A percentile compares a stretch with the other conserved stretches of the same genome.
Evolutionary conservation across 2,888 invertebrate species (phyloP).

Genomic region (Rhyacophila evoluta): DNA sequence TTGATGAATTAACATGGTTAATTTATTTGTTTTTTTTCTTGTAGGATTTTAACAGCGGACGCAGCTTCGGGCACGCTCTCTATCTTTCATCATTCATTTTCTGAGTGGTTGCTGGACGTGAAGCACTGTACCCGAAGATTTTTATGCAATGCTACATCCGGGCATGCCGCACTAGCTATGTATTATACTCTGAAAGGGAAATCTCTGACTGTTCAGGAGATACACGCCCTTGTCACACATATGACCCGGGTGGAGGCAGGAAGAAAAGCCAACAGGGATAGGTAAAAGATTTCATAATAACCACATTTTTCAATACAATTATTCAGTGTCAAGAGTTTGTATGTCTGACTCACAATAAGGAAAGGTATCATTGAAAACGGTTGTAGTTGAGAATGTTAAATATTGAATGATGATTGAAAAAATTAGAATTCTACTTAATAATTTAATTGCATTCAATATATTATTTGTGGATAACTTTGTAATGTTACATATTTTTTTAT

Average conservation of each 20-base stretch:
- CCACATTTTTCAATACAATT: too few species aligned
- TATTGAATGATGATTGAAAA: too few species aligned
- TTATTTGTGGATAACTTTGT: too few species aligned
- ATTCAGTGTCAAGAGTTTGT: too few species aligned
- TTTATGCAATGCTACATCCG: conserved; percentile 87
- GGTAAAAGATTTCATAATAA: neutral
- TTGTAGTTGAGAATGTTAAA: too few species aligned
- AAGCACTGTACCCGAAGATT: conserved; percentile 97
- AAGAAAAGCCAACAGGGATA: conserved; percentile 66
- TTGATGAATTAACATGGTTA: too few species aligned
- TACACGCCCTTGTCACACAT: conserved; percentile 80
- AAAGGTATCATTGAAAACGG: too few species aligned
- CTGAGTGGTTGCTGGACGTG: conserved; percentile 96
- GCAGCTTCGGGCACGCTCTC: conserved; percentile 73
- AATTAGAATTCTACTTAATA: too few species aligned
- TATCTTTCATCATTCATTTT: conserved; percentile 94
- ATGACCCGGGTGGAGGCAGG: conserved; percentile 72
- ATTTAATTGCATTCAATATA: too few species aligned
- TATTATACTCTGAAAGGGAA: conserved; percentile 80
- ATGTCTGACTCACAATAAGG: too few species aligned
- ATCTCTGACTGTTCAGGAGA: conserved; percentile 78
- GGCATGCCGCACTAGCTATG: conserved; percentile 90
- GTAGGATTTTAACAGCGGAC: conserved; percentile 70
- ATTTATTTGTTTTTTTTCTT: too few species aligned
- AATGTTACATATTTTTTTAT: too few species aligned